phyloP scores from a whole-genome alignment of 2,888 invertebrate species.

The Didymodactylos carnosus region DNA sequence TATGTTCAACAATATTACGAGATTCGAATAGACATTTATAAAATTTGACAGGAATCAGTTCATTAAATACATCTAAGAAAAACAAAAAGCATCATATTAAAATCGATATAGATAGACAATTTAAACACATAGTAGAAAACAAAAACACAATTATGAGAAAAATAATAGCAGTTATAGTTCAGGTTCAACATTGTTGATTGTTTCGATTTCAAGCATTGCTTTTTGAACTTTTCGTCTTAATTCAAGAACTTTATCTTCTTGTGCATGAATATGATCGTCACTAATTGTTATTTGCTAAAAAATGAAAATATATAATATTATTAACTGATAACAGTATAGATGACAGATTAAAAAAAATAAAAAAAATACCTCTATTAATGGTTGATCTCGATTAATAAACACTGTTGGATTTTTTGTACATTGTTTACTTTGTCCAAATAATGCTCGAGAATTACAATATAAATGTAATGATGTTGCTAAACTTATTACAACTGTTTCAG shows the following conservation, averaged over 20 bases:
- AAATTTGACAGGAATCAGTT: too few relatives aligned
- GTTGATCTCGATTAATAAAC: slow-evolving; percentile 83
- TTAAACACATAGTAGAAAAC: too few relatives aligned
- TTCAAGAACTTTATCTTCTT: slow-evolving; percentile 70
- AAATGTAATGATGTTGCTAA: slow-evolving; percentile 85
- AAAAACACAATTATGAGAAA: too few relatives aligned
- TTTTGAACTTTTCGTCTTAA: slow-evolving; percentile 69
- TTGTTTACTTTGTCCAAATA: slow-evolving; percentile 31
- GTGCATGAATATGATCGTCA: slow-evolving; percentile 74
- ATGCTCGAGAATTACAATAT: slow-evolving; percentile 54
- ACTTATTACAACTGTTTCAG: slow-evolving; percentile 46
- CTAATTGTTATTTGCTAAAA: slow-evolving; percentile 55
- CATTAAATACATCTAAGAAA: too few relatives aligned
- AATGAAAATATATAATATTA: slow-evolving; percentile 15
- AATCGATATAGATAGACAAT: too few relatives aligned
- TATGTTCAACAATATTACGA: too few relatives aligned
- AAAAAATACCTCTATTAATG: slow-evolving; percentile 54
- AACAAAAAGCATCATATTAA: too few relatives aligned
- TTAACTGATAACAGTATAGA: neutral
- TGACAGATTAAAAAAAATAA: neutral
- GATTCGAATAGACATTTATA: too few relatives aligned
- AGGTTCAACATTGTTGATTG: too few relatives aligned
- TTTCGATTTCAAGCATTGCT: slow-evolving; percentile 39
- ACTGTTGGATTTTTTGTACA: slow-evolving; percentile 77
- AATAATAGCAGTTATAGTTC: too few relatives aligned